These are phyloP conservation scores for Girardia tigrina DNA, from an alignment of 2,888 invertebrate genomes.

Conservation along the genomic window DNA sequence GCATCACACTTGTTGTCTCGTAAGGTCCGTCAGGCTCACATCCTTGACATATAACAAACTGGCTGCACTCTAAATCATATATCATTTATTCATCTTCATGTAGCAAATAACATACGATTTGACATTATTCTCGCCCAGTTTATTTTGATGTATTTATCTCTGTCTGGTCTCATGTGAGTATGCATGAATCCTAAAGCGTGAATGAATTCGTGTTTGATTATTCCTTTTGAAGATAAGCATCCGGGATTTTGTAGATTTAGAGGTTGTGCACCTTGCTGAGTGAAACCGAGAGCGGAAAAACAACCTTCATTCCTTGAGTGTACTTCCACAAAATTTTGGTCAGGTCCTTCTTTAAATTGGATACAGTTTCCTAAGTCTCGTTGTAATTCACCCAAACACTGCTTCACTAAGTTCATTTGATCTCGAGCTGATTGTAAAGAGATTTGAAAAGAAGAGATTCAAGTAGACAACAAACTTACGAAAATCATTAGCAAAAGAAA, in stretches of 20 bases:
- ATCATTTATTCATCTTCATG: too few species aligned
- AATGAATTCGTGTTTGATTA: conserved; percentile 4
- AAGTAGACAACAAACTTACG: background rate
- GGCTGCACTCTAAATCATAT: background rate
- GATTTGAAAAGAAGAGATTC: too few species aligned
- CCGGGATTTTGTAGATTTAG: background rate
- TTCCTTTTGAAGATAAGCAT: conserved; percentile 6
- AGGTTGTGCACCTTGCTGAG: background rate
- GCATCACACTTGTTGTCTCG: background rate
- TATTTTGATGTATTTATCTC: background rate
- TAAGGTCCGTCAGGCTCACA: background rate
- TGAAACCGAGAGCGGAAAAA: background rate
- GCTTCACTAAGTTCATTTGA: background rate
- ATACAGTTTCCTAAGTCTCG: background rate
- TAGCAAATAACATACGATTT: background rate
- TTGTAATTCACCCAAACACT: background rate
- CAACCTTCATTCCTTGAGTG: background rate
- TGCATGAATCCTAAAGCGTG: conserved; percentile 11
- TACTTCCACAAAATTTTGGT: background rate
- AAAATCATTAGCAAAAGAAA: background rate
- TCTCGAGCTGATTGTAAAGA: background rate
- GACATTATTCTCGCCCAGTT: background rate
- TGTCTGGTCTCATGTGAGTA: conserved; percentile 1
- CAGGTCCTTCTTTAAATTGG: background rate
- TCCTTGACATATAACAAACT: background rate